phyloP scores from a whole-genome alignment of 2,113 vertebrate species.

The Alosa alosa region DNA sequence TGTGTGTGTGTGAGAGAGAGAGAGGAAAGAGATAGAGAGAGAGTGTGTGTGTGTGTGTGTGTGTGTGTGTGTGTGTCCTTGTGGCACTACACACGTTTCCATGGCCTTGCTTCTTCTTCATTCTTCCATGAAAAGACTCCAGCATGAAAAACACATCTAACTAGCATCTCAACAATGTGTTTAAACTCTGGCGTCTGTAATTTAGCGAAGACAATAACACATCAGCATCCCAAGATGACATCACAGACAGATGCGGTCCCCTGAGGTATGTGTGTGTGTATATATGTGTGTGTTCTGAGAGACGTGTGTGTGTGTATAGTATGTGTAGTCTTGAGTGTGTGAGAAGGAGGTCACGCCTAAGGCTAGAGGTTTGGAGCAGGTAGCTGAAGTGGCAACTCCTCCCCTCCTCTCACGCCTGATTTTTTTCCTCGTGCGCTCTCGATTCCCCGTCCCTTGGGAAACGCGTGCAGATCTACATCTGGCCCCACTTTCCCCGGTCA shows the following conservation, averaged over 20 bases:
- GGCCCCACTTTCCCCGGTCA: constrained; percentile 23
- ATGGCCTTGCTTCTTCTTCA: neutral
- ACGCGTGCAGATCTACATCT: constrained; percentile 34
- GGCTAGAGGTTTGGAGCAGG: neutral
- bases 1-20: neutral
- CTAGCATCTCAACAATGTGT: neutral
- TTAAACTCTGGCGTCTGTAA: neutral
- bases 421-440: constrained; percentile 30
- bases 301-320: constrained; percentile 2
- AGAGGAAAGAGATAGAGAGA: too few species aligned
- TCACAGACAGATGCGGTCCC: neutral
- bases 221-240: neutral
- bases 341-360: neutral
- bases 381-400: neutral
- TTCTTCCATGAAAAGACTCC: neutral
- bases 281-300: neutral
- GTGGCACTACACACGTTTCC: neutral
- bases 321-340: neutral
- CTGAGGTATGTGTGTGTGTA: neutral
- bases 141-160: neutral
- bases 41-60: neutral
- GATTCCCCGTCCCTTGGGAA: constrained; percentile 30
- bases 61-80: neutral
- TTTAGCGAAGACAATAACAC: constrained; percentile 14
- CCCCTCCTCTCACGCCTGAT: neutral